These are phyloP conservation scores for Axis porcinus DNA, from an alignment of 2,113 vertebrate species.

Conservation along the genomic window DNA sequence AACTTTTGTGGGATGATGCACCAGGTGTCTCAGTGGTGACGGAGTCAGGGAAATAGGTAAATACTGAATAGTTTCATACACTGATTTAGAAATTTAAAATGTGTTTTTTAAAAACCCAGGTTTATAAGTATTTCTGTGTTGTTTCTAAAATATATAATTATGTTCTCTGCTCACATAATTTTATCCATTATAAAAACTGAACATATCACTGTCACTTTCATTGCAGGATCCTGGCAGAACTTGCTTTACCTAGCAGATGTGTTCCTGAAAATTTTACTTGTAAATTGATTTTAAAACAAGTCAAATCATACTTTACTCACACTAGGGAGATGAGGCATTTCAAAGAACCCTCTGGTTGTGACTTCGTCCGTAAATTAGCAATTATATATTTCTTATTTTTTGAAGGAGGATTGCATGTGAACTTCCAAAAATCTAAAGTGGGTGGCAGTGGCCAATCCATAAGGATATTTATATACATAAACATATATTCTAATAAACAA, in stretches of 20 bases:
- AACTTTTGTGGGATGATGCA: background rate
- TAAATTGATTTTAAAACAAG: constrained; percentile 64
- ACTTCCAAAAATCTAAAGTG: background rate
- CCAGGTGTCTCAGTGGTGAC: background rate
- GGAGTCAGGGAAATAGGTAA: background rate
- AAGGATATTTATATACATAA: background rate
- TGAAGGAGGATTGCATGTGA: background rate
- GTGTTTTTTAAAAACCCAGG: constrained; percentile 14
- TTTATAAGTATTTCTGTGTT: constrained; percentile 25
- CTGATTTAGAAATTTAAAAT: constrained; percentile 26
- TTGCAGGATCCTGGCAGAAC: constrained; percentile 57
- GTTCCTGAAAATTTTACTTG: constrained; percentile 67
- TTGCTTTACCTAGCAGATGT: constrained; percentile 64
- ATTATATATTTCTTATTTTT: constrained; percentile 2
- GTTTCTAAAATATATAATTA: constrained; percentile 59
- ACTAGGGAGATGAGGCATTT: constrained; percentile 34
- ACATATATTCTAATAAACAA: background rate
- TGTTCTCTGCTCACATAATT: constrained; percentile 58
- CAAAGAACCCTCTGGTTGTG: constrained; percentile 25
- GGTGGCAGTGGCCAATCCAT: background rate
- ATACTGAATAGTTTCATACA: background rate
- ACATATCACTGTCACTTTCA: constrained; percentile 51
- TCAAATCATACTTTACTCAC: constrained; percentile 59
- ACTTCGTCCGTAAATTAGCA: constrained; percentile 47
- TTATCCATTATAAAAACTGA: constrained; percentile 59